Conservation (phyloP, 2,797 vertebrate genomes). For the Strix occidentalis region DNA sequence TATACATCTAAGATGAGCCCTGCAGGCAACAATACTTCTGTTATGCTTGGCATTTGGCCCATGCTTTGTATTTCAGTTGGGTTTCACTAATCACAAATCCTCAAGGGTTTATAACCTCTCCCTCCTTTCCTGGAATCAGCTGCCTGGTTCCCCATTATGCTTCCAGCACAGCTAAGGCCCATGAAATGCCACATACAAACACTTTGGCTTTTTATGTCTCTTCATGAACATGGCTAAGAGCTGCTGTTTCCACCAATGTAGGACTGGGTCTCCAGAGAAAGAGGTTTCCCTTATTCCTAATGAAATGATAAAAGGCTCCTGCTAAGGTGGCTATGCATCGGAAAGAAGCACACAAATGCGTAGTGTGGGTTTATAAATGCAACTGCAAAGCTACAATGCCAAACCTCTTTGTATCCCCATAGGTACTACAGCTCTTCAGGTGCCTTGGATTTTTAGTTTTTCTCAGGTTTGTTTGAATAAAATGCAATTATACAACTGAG, state of each 20-base stretch:
- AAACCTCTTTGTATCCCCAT: not conserved
- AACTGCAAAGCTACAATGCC: not conserved
- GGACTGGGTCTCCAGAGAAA: not conserved
- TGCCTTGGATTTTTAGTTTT: not conserved
- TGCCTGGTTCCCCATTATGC: not conserved
- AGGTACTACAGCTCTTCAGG: not conserved
- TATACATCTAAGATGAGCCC: not conserved
- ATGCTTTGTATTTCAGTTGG: not conserved
- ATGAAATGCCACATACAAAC: not conserved
- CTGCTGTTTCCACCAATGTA: not conserved
- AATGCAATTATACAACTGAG: not conserved
- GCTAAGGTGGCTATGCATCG: not conserved
- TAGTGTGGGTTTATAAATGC: not conserved
- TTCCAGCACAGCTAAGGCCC: not conserved
- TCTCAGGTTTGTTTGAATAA: not conserved
- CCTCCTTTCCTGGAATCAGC: not conserved
- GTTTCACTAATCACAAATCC: not conserved
- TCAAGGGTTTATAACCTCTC: not conserved
- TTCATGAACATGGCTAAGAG: not conserved
- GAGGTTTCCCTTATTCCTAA: not conserved
- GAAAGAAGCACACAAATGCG: not conserved
- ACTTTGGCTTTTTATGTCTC: not conserved
- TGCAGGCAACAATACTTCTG: not conserved
- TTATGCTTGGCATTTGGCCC: not conserved
- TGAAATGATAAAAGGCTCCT: not conserved